Conservation (phyloP, 2,797 vertebrate genomes). For the Sitta carolinensis region DNA sequence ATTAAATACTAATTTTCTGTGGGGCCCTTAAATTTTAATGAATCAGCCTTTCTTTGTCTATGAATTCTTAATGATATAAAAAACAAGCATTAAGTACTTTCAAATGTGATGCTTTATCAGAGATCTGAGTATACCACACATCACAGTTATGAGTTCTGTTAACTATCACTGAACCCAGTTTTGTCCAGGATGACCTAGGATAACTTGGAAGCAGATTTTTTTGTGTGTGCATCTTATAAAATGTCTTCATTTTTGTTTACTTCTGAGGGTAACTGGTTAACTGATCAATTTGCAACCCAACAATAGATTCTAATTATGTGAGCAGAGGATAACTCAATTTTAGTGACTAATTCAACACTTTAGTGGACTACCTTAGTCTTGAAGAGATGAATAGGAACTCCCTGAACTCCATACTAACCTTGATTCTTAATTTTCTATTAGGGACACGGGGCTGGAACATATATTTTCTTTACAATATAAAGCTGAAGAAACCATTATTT, state of each 20-base stretch:
- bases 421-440: not conserved
- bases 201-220: not conserved
- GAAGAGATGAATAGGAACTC: not conserved
- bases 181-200: not conserved
- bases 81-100: not conserved
- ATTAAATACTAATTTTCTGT: not conserved
- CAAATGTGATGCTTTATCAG: not conserved
- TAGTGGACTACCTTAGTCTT: not conserved
- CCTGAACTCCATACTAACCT: not conserved
- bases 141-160: not conserved
- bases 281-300: not conserved
- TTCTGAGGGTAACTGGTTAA: not conserved
- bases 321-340: not conserved
- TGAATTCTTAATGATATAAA: not conserved
- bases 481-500: not conserved
- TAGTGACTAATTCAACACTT: not conserved
- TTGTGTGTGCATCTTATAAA: not conserved
- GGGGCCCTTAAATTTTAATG: not conserved
- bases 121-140: not conserved
- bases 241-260: not conserved
- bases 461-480: not conserved
- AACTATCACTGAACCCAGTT: not conserved
- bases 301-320: not conserved
- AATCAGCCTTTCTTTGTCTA: not conserved
- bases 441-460: not conserved